Base-by-base conservation (phyloP, 2,797 vertebrate species). In the Myripristis jacobus region DNA sequence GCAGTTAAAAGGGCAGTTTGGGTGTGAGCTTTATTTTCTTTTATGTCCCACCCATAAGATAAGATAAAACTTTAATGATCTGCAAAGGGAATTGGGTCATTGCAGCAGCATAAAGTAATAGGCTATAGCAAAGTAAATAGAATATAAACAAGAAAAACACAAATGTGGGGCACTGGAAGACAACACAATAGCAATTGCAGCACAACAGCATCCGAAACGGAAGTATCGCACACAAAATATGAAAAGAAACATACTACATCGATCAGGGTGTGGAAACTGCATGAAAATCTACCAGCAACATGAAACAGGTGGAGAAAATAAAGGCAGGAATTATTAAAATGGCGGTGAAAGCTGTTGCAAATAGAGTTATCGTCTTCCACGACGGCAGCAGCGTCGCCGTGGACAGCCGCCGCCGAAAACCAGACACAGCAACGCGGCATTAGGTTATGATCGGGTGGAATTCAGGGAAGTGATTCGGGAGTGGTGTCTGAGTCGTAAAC, bases 1-100 rank as follows among this genome's bases (percentile, higher is more conserved):
- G 52, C 34, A 38, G 34, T 61, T 38, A 16, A n/a, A n/a, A 38
- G n/a, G 27, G 10, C 16, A 31, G n/a, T 24, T 44, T 16, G 2
- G 56, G 36, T 43, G 56, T 43, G 18, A 27, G 21, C 22, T 25
- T 7, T 63, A 5, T 72, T 57, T 52, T 70, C 58, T 67, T 56
- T 72, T 47, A 63, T 41, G 15, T 13, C 67, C 53, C 57, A 43
- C 64, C 22, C 48, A 46, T 54, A 16, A 25, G 46, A 25, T 50
- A 50, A 50, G 47, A 50, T 22, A 21, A 47, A 50, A 51, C 19
- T 70, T 66, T 47, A 54, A 48, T 41, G 43, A 75, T 48, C n/a
- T 18, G 27, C 29, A 44, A 21, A n/a, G 31, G 46, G 18, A 65
- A 61, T 10, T 51, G 50, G 47, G 48, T 59, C 41, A 64, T 53